Evolutionary conservation across 2,797 vertebrate genomes (phyloP), one percentile per base, ranked within the genome.

Genomic region (Oryzias sinensis): DNA sequence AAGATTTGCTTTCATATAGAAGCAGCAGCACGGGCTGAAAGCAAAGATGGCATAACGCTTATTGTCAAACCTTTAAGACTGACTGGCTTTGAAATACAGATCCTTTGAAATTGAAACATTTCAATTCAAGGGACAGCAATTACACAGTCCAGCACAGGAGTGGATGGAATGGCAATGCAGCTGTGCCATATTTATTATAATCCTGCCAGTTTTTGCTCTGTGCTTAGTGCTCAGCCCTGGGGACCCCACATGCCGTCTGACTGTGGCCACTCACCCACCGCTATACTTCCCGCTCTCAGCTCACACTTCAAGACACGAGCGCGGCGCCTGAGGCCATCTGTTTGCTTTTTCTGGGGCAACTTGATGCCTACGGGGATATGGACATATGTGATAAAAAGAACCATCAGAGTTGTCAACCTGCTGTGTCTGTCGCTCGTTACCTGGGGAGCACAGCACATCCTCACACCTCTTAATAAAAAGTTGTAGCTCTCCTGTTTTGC

Each of bases 321-420:
- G 25, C 53, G 41, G 68, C 49, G 64, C 71, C 72, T 49, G 8
- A 52, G 70, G 76, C 85, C 87, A 86, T 90, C 89, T 88, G 82
- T 80, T 80, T 64, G 78, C 65, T 72, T 68, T 70, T 77, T 83
- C 67, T 57, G 53, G 66, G 70, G 62, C 70, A 54, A 63, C 57
- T 54, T 56, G 33, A 45, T 63, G 66, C 62, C 83, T 56, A 33
- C n/a, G 43, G 75, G 69, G 62, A 78, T 17, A 43, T 49, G 52
- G 76, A 70, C 55, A 71, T 66, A 53, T 53, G 72, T 68, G 62
- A 70, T 74, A 53, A 70, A 65, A 70, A 56, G 65, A 60, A 49
- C 45, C 61, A 62, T 72, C 62, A 53, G 24, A 74, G 67, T 37
- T 74, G 59, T 72, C 77, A 79, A 58, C 72, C 47, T 6, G 52